Evolutionary conservation across 2,888 invertebrate species (phyloP), one percentile per base, ranked within the genome.

Genomic region (Acleris holmiana): DNA sequence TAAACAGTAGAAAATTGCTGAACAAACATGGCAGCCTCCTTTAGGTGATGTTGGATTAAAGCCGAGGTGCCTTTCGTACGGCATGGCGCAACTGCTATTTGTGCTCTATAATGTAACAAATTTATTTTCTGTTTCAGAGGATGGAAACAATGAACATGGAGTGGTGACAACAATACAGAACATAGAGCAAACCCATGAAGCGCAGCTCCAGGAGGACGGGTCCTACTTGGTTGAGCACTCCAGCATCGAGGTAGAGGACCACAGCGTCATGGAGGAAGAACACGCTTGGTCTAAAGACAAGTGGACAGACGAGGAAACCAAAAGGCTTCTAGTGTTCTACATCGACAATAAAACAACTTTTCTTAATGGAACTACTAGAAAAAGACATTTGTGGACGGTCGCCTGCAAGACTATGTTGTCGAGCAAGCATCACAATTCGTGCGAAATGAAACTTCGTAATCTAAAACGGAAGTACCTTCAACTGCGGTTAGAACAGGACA

Each of bases 261-360:
- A 73, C 23, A 62, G 68, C 4, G 61, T 66, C 19, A 68, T 73
- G 49, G 67, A 67, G 4, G 69, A 70, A 40, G 66, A 69, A 2
- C 70, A 71, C 21, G 66, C 71, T 35, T 66, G 71, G 41, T 57
- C 62, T n/a, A 72, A 70, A 58, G 79, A 80, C 18, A 69, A 69
- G 51, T 92, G 92, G 92, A 67, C 76, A 0, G 84, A 85, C 7
- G 85, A 87, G 5, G 89, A 91, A 49, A 78, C 76, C 1, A 83
- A 82, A 64, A 76, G 84, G 29, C 79, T 92, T 0, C 73, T 92
- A n/a, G 74, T 84, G 40, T 91, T 92, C 71, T 91, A 85, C 61
- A 78, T 80, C 61, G 92, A 92, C 64, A 92, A 91, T 49, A 91
- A 89, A 75, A 77, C 83, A n/a, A 79, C 82, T 4, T 91, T 91